Evolutionary conservation across 2,797 vertebrate species (phyloP).

Genomic region (Mus caroli): DNA sequence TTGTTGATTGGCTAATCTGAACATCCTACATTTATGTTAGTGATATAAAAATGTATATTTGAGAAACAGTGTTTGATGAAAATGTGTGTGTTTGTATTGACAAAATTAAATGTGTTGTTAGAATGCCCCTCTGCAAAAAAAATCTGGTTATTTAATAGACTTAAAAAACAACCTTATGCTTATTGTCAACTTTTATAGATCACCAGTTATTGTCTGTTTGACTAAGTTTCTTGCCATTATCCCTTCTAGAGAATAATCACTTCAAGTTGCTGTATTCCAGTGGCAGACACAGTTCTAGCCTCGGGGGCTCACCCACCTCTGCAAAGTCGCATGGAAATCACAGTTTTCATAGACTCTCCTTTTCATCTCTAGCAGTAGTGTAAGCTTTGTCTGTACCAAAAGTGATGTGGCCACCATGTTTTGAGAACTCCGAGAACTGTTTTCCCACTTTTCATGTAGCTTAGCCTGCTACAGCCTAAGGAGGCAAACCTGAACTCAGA

Average conservation of each 20-base stretch:
- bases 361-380: neutral
- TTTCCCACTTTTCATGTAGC: slow-evolving; percentile 16
- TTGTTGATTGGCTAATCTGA: neutral
- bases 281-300: neutral
- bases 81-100: neutral
- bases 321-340: neutral
- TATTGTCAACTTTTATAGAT: neutral
- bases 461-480: slow-evolving; percentile 28
- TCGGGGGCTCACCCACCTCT: neutral
- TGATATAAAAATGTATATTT: slow-evolving; percentile 23
- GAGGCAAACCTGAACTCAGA: slow-evolving; percentile 21
- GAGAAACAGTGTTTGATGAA: neutral
- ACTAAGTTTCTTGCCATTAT: neutral
- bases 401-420: neutral
- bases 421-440: neutral
- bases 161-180: neutral
- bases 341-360: neutral
- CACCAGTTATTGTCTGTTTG: neutral
- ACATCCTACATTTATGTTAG: slow-evolving; percentile 16
- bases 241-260: neutral
- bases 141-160: neutral
- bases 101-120: neutral
- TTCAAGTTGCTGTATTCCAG: neutral
- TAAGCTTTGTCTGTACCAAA: neutral
- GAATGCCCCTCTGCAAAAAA: neutral